phyloP scores from a whole-genome alignment of 2,888 invertebrate genomes.

The Tipula unca region DNA sequence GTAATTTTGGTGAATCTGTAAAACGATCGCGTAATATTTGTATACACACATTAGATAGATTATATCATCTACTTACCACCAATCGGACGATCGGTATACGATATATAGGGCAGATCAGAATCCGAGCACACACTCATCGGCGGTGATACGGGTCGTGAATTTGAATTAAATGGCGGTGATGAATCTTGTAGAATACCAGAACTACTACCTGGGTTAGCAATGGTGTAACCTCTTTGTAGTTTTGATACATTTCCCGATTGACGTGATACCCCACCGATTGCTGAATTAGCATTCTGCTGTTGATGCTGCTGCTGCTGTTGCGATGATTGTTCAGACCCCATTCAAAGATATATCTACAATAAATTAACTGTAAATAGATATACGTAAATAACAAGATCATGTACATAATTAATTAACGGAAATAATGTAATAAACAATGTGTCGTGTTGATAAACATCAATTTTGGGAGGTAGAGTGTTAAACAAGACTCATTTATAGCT shows the following conservation, averaged over 20 bases:
- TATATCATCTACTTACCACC: slow-evolving; percentile 53
- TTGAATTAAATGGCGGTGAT: slow-evolving; percentile 31
- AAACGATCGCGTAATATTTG: no score
- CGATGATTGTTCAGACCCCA: slow-evolving; percentile 59
- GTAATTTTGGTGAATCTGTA: slow-evolving; percentile 72
- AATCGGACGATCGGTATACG: slow-evolving; percentile 83
- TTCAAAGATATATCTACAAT: slow-evolving; percentile 31
- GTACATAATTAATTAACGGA: not conserved
- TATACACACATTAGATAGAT: not conserved
- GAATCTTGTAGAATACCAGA: slow-evolving; percentile 30
- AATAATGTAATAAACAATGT: not conserved
- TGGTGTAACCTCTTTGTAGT: slow-evolving; percentile 45
- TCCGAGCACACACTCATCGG: slow-evolving; percentile 84
- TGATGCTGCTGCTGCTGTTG: slow-evolving; percentile 33
- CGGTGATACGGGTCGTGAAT: slow-evolving; percentile 60
- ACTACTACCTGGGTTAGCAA: slow-evolving; percentile 43
- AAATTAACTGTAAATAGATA: not conserved
- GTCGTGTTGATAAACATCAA: not conserved
- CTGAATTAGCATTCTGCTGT: slow-evolving; percentile 22
- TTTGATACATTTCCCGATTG: slow-evolving; percentile 31
- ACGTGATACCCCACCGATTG: not conserved
- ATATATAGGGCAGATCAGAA: slow-evolving; percentile 83
- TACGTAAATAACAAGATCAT: no score
- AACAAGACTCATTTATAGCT: not conserved
- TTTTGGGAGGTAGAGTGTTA: not conserved